Percentiles rank a stretch among this genome's conserved stretches.
These are phyloP conservation scores for Triplophysa bombifrons DNA, from an alignment of 2,797 vertebrate species.

Conservation along the genomic window DNA sequence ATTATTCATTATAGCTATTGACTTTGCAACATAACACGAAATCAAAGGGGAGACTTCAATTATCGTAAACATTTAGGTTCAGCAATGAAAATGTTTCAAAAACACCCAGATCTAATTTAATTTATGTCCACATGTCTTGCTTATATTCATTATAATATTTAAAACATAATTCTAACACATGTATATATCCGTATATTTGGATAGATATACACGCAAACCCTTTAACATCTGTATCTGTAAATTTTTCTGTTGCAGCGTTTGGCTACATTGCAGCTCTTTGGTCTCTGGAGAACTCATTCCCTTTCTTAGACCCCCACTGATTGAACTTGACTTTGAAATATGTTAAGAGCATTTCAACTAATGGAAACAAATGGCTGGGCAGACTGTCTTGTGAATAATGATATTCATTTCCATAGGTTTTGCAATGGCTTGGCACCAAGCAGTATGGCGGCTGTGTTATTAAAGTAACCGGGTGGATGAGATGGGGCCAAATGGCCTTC, in stretches of 20 bases:
- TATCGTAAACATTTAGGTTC: too few relatives aligned
- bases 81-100: too few relatives aligned
- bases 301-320: conserved; percentile 26
- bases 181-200: too few relatives aligned
- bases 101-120: too few relatives aligned
- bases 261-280: neutral
- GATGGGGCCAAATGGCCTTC: conserved; percentile 16
- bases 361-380: conserved; percentile 43
- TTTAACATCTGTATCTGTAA: too few relatives aligned
- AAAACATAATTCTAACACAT: too few relatives aligned
- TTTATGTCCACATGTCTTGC: too few relatives aligned
- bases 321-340: conserved; percentile 51
- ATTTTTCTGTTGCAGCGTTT: neutral
- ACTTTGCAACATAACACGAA: too few relatives aligned
- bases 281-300: conserved; percentile 11
- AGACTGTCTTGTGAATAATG: conserved; percentile 35
- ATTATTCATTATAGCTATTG: too few relatives aligned
- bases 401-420: conserved; percentile 40
- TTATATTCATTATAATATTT: too few relatives aligned
- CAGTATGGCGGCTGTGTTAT: conserved; percentile 22
- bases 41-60: too few relatives aligned
- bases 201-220: too few relatives aligned
- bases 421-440: conserved; percentile 15
- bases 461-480: conserved; percentile 22
- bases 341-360: conserved; percentile 39